phyloP scores from a whole-genome alignment of 2,113 vertebrate species.

The Chlorocebus sabaeus region DNA sequence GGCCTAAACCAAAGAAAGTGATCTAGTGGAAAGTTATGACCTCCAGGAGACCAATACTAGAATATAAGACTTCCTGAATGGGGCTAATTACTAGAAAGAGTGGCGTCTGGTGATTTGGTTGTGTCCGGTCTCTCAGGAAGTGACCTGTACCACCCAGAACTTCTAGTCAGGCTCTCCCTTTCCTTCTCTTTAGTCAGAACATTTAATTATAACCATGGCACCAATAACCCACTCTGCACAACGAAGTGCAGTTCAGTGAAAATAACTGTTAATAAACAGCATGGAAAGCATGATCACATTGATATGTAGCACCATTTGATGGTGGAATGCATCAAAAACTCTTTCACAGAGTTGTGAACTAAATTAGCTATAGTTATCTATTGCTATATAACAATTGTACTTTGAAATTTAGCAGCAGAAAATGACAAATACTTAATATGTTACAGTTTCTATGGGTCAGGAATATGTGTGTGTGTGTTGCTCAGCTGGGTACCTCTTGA shows the following conservation, averaged over 20 bases:
- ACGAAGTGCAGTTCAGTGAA: neutral
- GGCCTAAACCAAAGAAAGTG: neutral
- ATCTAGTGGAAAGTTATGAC: neutral
- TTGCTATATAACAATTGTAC: neutral
- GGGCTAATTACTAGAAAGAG: neutral
- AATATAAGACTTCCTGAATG: neutral
- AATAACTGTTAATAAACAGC: neutral
- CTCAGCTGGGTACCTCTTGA: no score
- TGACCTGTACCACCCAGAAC: neutral
- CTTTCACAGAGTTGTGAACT: neutral
- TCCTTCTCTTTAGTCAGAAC: neutral
- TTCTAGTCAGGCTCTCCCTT: neutral
- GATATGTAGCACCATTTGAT: neutral
- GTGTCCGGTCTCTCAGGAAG: neutral
- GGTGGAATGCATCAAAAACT: neutral
- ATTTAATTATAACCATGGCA: neutral
- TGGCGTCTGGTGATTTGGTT: neutral
- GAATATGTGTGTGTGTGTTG: no score
- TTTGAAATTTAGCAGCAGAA: neutral
- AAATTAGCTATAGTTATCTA: neutral
- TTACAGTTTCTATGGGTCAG: neutral
- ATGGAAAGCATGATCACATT: neutral
- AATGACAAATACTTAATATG: neutral
- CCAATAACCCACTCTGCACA: neutral
- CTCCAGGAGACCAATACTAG: neutral